Evolutionary conservation across 2,888 invertebrate genomes (phyloP), one percentile per base, ranked within the genome.

Genomic region (Andrena minutula): DNA sequence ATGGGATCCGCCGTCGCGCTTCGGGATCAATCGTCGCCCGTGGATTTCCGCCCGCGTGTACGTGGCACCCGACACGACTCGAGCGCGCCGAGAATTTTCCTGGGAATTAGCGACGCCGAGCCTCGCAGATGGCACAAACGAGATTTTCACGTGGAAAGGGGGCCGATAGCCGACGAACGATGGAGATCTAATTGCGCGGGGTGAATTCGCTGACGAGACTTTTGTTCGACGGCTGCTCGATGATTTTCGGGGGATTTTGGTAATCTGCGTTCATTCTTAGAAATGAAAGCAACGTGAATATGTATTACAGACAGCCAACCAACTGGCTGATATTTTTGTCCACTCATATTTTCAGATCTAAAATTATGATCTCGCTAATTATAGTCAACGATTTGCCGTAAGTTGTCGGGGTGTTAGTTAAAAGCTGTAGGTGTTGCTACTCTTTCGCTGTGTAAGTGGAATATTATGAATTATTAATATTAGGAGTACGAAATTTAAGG

Each of bases 1-100:
- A 87, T 86, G 81, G 80, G 65, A 89, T 84, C 84, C 65, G 28
- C 56, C 65, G 28, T 69, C 64, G 74, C 58, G 76, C 63, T 23
- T 26, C 23, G 35, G 66, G 82, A 88, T 83, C 80, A 69, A 69
- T n/a, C 60, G 78, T 74, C 63, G 47, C 60, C 47, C 10, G 12
- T 51, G 64, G 74, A 71, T 66, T 69, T 76, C 64, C 35, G 30
- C 49, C 8, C 28, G 32, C 26, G 23, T 53, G 61, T 71, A 79
- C 79, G 79, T 60, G 72, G 53, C 71, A 32, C 60, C 51, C 51
- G 56, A 56, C 56, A 23, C 26, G 53, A 23, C 32, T 26, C 47
- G 35, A 72, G 20, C 23, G 32, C 26, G 60, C 53, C 66, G 23
- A 49, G 47, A 61, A 68, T 82, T 71, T 53, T 71, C 61, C 75